A percentile compares a stretch with the other conserved stretches of the same genome.
Evolutionary conservation across 2,113 vertebrate species (phyloP).

Genomic region (Cairina moschata): DNA sequence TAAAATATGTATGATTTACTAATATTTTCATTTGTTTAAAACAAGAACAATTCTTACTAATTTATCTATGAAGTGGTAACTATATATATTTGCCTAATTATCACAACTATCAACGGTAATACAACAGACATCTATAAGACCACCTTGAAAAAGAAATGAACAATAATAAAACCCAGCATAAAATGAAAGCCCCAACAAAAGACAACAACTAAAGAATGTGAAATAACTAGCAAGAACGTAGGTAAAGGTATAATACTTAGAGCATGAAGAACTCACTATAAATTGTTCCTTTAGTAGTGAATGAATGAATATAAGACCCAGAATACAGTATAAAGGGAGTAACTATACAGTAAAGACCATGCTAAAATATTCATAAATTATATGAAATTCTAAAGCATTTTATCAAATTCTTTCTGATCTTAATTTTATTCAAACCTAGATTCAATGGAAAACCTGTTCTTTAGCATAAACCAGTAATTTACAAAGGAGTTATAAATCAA

Average conservation of each 20-base stretch:
- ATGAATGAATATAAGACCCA: not conserved
- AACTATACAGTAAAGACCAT: not conserved
- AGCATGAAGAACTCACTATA: not conserved
- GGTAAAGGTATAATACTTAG: not conserved
- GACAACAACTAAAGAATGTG: not conserved
- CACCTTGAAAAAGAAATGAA: not conserved
- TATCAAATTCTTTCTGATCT: not conserved
- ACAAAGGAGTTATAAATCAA: not conserved
- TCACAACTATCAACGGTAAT: not conserved
- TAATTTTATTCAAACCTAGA: not conserved
- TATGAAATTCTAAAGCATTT: not conserved
- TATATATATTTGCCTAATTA: not conserved
- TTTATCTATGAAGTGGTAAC: not conserved
- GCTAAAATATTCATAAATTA: not conserved
- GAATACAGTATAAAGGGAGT: not conserved
- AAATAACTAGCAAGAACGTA: not conserved
- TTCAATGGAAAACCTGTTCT: not conserved
- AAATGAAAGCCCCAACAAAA: not conserved
- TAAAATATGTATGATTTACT: not conserved
- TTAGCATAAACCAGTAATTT: constrained; percentile 11
- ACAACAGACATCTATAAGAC: not conserved
- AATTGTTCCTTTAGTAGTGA: not conserved
- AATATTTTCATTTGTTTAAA: not conserved
- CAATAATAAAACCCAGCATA: not conserved
- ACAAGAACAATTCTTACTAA: not conserved